phyloP scores from a whole-genome alignment of 2,113 vertebrate genomes.

The Chionomys nivalis region DNA sequence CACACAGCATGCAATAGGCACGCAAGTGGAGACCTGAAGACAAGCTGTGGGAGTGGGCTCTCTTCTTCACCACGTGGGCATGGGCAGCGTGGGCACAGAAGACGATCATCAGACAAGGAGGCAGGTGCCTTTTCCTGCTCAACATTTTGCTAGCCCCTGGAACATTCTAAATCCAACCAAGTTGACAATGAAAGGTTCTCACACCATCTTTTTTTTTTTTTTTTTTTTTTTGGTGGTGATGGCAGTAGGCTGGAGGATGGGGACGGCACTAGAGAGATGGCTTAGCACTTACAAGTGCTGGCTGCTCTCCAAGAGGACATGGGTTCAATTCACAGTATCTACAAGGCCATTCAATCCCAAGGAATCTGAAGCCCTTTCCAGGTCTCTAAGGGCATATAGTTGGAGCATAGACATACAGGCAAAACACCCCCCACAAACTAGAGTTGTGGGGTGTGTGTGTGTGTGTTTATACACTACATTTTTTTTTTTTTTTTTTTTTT shows the following conservation, averaged over 20 bases:
- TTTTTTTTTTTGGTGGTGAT: not conserved
- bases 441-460: not conserved
- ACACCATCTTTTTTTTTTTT: not conserved
- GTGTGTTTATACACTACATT: not conserved
- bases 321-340: not conserved
- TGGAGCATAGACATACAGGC: not conserved
- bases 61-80: not conserved
- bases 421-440: not conserved
- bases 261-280: not conserved
- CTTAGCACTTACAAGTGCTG: not conserved
- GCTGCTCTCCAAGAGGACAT: not conserved
- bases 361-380: not conserved
- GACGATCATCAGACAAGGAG: not conserved
- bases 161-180: not conserved
- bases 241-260: not conserved
- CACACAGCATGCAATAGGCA: not conserved
- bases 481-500: too few relatives aligned
- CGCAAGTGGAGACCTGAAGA: not conserved
- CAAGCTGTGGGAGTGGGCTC: not conserved
- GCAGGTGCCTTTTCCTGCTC: too few relatives aligned
- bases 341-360: not conserved
- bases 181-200: not conserved
- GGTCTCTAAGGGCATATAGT: not conserved
- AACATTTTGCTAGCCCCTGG: not conserved
- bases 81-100: not conserved